phyloP scores from a whole-genome alignment of 2,797 vertebrate species.

The Picus viridis region DNA sequence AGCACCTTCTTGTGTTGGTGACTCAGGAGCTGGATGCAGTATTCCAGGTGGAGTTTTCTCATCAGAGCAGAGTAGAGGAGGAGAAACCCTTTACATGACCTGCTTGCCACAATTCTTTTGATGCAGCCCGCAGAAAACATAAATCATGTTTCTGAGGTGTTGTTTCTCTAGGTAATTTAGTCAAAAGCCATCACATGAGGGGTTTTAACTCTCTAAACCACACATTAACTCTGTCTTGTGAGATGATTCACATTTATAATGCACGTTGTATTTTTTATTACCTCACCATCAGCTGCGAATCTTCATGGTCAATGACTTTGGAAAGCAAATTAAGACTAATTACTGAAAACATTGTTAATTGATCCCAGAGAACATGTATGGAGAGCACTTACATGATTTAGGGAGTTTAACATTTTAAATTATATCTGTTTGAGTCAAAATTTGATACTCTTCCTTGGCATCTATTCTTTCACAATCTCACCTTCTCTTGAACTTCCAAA shows the following conservation, averaged over 20 bases:
- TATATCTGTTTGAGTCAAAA: neutral
- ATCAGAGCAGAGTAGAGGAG: no score
- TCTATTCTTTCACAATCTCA: neutral
- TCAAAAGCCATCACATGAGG: neutral
- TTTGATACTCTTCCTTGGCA: neutral
- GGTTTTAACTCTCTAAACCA: neutral
- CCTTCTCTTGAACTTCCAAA: neutral
- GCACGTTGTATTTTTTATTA: neutral
- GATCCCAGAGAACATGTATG: neutral
- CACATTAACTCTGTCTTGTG: neutral
- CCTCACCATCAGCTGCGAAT: neutral
- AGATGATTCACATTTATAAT: neutral
- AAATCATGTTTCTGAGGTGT: neutral
- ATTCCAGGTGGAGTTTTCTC: no score
- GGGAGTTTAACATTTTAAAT: neutral
- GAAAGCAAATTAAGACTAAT: neutral
- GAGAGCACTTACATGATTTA: neutral
- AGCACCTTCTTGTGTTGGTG: no score
- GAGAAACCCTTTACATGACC: no score
- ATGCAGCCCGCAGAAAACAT: neutral
- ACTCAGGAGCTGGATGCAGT: no score
- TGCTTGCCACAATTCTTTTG: no score
- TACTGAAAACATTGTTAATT: neutral
- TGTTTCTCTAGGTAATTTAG: neutral
- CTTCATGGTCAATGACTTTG: neutral